Conservation (phyloP, 2,113 vertebrate species). For the Leptodactylus fuscus region DNA sequence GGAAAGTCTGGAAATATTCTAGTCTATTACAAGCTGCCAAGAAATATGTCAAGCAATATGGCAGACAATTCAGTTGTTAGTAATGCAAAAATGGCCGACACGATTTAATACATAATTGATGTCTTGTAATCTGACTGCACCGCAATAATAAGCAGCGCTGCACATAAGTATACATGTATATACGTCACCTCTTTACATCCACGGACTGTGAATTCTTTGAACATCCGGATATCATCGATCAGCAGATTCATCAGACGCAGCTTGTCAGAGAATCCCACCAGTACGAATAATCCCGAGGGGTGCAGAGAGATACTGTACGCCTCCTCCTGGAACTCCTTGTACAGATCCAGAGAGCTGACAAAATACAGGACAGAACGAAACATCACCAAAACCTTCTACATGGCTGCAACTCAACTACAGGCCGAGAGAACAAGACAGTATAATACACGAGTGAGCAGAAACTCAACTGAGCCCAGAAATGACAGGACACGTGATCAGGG, state of each 20-base stretch:
- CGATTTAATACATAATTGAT: background rate
- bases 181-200: slow-evolving; percentile 86
- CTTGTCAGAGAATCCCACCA: slow-evolving; percentile 93
- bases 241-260: slow-evolving; percentile 89
- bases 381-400: background rate
- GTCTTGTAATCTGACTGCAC: too few relatives aligned
- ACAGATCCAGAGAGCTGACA: slow-evolving; percentile 85
- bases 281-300: slow-evolving; percentile 86
- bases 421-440: background rate
- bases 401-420: background rate
- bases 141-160: too few relatives aligned
- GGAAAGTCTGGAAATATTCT: too few relatives aligned
- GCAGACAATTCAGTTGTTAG: too few relatives aligned
- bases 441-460: too few relatives aligned
- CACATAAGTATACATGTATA: too few relatives aligned
- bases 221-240: slow-evolving; percentile 84
- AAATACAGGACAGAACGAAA: slow-evolving; percentile 3
- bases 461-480: background rate
- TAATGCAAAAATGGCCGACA: background rate
- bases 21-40: background rate
- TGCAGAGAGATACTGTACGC: slow-evolving; percentile 87
- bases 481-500: background rate
- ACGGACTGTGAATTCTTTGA: slow-evolving; percentile 88
- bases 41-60: background rate
- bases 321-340: slow-evolving; percentile 88